These are phyloP conservation scores for Drosophila koepferae DNA, from an alignment of 2,888 invertebrate species.

Conservation along the genomic window DNA sequence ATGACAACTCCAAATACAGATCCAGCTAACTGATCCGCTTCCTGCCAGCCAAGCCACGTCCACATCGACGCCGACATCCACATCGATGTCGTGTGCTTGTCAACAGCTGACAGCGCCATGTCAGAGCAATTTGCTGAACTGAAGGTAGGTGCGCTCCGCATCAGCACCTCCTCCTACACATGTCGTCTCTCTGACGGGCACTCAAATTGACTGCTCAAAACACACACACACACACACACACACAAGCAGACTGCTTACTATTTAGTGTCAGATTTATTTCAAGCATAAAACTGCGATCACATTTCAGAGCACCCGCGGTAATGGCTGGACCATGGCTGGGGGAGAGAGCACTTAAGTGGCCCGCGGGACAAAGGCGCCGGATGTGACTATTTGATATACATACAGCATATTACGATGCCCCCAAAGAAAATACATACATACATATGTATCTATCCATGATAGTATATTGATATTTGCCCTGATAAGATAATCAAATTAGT, in stretches of 20 bases:
- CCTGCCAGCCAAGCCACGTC: constrained; percentile 46
- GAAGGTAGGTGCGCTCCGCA: constrained; percentile 39
- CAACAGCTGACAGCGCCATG: constrained; percentile 83
- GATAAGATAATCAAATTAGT: constrained; percentile 69
- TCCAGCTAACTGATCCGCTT: constrained; percentile 62
- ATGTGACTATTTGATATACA: constrained; percentile 44
- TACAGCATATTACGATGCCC: background rate
- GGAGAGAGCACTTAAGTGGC: constrained; percentile 67
- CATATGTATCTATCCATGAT: constrained; percentile 1
- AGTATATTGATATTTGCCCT: constrained; percentile 34
- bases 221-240: constrained; percentile 10
- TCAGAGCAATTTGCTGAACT: constrained; percentile 81
- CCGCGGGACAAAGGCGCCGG: constrained; percentile 62
- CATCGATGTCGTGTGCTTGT: constrained; percentile 71
- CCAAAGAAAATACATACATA: background rate
- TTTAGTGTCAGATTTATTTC: constrained; percentile 76
- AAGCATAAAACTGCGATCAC: constrained; percentile 83
- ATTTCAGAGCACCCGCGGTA: constrained; percentile 73
- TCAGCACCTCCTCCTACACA: constrained; percentile 51
- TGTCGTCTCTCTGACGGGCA: constrained; percentile 63
- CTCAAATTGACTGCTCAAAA: constrained; percentile 69
- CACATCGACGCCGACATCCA: constrained; percentile 12
- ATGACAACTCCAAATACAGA: constrained; percentile 4
- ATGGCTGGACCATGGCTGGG: constrained; percentile 1
- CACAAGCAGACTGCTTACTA: constrained; percentile 52